Base-by-base conservation (phyloP, 2,113 vertebrate genomes). In the Poeciliopsis retropinna region DNA sequence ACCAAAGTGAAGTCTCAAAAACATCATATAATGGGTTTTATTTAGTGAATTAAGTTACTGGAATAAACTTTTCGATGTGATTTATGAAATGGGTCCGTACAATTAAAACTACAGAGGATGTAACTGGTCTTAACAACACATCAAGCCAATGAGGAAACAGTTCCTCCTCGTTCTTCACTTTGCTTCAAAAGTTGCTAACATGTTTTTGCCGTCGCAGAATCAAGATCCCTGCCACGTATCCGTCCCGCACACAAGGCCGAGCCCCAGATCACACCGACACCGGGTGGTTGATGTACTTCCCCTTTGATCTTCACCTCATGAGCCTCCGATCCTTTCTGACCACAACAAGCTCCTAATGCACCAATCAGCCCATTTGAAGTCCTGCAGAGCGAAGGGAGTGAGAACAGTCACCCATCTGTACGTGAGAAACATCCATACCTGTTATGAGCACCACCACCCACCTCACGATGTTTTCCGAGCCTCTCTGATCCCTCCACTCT, bases 261-360 rank as follows among this genome's bases (percentile, higher is more conserved):
- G 69, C 61, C 60, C 29, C 37, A 70, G 65, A 47, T 67, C 64
- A 67, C 28, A 27, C 12, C 76, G 62, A 44, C 57, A 66, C 32
- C 62, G 28, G 32, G 39, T 39, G 73, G 65, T 81, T 64, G 44
- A 51, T 44, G 66, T 51, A 7, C n/a, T 63, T 79, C 17, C 70
- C 68, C 63, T 84, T 66, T 83, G 67, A 73, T 70, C 70, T 63
- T 75, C 70, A 65, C 64, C 71, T 71, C 71, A 5, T 47, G 65
- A 75, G 31, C 14, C 39, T 25, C 7, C 10, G n/a, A 5, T 41
- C 13, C 41, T 67, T 25, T 69, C 39, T 74, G 69, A 72, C 62
- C 78, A 79, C 74, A 81, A 51, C 70, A 83, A 64, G 28, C 80
- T 83, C 67, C 66, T 81, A 65, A 73, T 68, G 61, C 62, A 66